A percentile compares a stretch with the other conserved stretches of the same genome.
Evolutionary conservation across 2,113 vertebrate species (phyloP).

Genomic region (Epinephelus cyanopodus): DNA sequence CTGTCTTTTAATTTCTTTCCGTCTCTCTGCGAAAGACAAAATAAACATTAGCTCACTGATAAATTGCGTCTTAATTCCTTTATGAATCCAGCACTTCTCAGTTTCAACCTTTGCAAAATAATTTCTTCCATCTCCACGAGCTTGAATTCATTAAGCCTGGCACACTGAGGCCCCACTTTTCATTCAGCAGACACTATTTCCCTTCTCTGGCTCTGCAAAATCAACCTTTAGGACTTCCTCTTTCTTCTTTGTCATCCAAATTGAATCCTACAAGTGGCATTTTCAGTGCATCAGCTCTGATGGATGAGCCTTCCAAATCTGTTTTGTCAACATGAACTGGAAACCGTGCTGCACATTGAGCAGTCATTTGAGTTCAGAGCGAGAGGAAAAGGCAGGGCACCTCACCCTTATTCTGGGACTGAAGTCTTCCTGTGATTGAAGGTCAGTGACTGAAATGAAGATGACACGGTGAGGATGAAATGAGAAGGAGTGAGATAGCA

Average conservation of each 20-base stretch:
- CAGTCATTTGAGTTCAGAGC: not conserved
- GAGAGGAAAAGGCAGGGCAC: not conserved
- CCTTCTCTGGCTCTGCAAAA: not conserved
- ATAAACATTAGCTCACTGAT: not conserved
- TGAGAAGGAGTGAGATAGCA: not conserved
- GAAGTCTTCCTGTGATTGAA: not conserved
- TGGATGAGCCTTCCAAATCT: slow-evolving; percentile 10
- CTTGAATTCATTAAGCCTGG: not conserved
- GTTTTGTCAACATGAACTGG: not conserved
- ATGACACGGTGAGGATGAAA: not conserved
- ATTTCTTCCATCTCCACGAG: not conserved
- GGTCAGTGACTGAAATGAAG: slow-evolving; percentile 9
- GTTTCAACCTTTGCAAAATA: not conserved
- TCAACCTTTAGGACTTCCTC: not conserved
- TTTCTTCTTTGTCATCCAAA: slow-evolving; percentile 5
- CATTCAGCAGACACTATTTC: not conserved
- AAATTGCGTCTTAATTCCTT: not conserved
- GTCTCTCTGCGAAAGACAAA: not conserved
- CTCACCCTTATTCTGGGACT: slow-evolving; percentile 1
- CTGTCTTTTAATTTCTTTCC: not conserved
- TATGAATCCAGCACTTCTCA: not conserved
- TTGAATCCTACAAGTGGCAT: slow-evolving; percentile 1
- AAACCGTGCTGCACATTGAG: not conserved
- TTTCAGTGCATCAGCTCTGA: slow-evolving; percentile 6
- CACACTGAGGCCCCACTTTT: not conserved